Evolutionary conservation across 1,140 invertebrate genomes (phyloP).

Genomic region (Agrypnia vestita): DNA sequence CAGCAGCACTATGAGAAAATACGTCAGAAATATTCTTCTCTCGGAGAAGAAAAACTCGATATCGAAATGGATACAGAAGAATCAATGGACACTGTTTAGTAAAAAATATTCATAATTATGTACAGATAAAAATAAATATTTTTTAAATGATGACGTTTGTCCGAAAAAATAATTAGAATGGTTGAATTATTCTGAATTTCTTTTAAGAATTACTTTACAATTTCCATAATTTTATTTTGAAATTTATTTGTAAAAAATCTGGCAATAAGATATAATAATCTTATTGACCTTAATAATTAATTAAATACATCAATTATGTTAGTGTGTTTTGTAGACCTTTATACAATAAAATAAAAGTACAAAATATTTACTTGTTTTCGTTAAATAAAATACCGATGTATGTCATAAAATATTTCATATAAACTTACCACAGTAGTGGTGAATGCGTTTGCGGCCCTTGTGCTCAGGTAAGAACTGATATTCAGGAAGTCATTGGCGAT

Average conservation of each 20-base stretch:
- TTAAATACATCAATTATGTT: slow-evolving; percentile 11
- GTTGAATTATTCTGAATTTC: slow-evolving; percentile 15
- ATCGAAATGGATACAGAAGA: slow-evolving; percentile 73
- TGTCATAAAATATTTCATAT: slow-evolving; percentile 8
- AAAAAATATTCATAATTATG: slow-evolving; percentile 10
- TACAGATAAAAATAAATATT: slow-evolving; percentile 3
- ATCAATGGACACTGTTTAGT: slow-evolving; percentile 70
- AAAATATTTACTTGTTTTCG: slow-evolving; percentile 16
- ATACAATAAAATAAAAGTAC: slow-evolving; percentile 53
- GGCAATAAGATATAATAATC: slow-evolving; percentile 3
- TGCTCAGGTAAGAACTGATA: slow-evolving; percentile 53
- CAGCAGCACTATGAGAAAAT: slow-evolving; percentile 76
- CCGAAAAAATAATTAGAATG: not conserved
- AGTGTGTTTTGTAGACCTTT: slow-evolving; percentile 48
- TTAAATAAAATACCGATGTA: not conserved
- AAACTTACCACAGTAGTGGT: slow-evolving; percentile 64
- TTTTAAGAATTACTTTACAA: no score
- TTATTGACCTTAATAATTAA: not conserved
- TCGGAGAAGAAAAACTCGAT: slow-evolving; percentile 67
- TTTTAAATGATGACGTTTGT: slow-evolving; percentile 18
- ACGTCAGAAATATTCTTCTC: slow-evolving; percentile 72
- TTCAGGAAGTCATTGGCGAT: slow-evolving; percentile 67
- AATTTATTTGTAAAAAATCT: not conserved
- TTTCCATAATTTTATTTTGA: not conserved
- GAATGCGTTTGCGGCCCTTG: slow-evolving; percentile 62